Base-by-base conservation (phyloP, 2,888 invertebrate species). In the Stenoptilia bipunctidactyla region DNA sequence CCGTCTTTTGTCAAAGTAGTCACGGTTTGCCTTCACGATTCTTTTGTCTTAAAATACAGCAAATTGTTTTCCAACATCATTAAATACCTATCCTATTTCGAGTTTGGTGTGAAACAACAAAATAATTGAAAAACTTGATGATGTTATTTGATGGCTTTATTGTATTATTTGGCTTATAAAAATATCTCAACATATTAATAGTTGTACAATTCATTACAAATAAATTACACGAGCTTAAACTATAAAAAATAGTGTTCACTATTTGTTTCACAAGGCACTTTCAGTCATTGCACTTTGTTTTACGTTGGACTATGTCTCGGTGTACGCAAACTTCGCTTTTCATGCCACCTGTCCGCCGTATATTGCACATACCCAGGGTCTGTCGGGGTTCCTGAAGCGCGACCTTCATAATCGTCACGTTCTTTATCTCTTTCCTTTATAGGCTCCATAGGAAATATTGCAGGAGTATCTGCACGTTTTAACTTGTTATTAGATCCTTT, bases 301-400 rank as follows among this genome's bases (percentile, higher is more conserved):
- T 30, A 60, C 25, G 83, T 83, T 2, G 86, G 87, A 56, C 86
- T 87, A 45, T 86, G 85, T 47, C 85, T 59, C 1, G 89, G 89
- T 1, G 89, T 88, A 50, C 87, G 85, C 5, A 84, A 58, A 53
- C 80, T 85, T 15, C 80, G 53, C 38, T 76, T 80, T 35, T 85
- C 83, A 0, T 87, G 86, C 91, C 91, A 91, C 50, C 88, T 86
- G 45, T 87, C 88, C 1, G 90, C 91, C 0, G 90, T 87, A 56
- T 91, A 91, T 54, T 89, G 88, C 1, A 92, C 91, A 52, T 87
- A 92, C 2, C 91, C 91, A 0, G 90, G 91, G 62, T 91, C 91
- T 0, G 87, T 88, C 0, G 91, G 90, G 0, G 89, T 87, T n/a
- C 89, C 89, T 0, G 87, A 87, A 1, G 86, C 85, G 37, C 85